Base-by-base conservation (phyloP, 2,797 vertebrate species). In the Hydrocynus forskahlii region DNA sequence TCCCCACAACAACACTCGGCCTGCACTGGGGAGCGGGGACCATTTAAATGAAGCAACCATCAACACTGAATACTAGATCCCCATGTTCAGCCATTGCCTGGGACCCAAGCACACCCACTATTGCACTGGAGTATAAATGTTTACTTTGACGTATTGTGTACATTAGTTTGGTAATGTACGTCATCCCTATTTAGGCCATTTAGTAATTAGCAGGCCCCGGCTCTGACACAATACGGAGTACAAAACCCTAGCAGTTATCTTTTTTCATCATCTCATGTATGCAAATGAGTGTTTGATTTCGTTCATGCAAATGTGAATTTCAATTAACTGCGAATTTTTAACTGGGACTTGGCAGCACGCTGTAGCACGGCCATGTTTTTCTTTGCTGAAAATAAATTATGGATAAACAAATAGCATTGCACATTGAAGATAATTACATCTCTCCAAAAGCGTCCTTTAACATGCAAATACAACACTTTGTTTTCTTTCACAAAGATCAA, bases 211-310 rank as follows among this genome's bases (percentile, higher is more conserved):
- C 84, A 87, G 75, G 85, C 91, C 90, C 57, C 14, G 84, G 83
- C 88, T 90, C 89, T 63, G 84, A 88, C 90, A 91, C 91, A 94
- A 92, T 90, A 93, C 90, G 85, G 88, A 92, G 91, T 88, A 93
- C 93, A 94, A 94, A 68, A 94, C 91, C 93, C 91, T 80, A 84
- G 90, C 90, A 91, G 93, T 94, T 94, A 94, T 94, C 92, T 91
- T 92, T 35, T 92, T 92, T 92, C 90, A 94, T 93, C 92, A 94
- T 92, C 92, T 92, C 91, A 86, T 90, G 88, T 94, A 94, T 95
- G 94, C 90, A 94, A 95, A 95, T 95, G 90, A 94, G 90, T 93
- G 91, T 94, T 95, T 94, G 93, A 94, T 94, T 94, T 94, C 92
- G 89, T 89, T 93, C 90, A 94, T 94, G 93, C 94, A 95, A 94